A percentile compares a stretch with the other conserved stretches of the same genome.
phyloP scores from a whole-genome alignment of 2,113 vertebrate species.

The Ascaphus truei region DNA sequence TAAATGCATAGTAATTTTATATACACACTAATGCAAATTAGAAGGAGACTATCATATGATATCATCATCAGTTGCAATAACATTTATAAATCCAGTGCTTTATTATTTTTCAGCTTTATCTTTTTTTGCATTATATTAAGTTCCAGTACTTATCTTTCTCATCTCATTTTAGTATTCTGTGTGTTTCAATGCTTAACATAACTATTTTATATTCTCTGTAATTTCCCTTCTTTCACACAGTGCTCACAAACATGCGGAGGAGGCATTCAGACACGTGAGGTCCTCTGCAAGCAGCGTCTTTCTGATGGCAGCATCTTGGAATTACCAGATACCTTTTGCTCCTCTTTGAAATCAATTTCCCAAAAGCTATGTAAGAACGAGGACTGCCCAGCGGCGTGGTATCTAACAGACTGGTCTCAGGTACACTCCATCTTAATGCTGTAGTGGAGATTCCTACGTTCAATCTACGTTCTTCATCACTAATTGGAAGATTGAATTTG shows the following conservation, averaged over 20 bases:
- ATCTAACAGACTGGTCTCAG: conserved; percentile 83
- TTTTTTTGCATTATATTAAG: not conserved
- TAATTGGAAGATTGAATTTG: too few relatives aligned
- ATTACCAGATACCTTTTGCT: conserved; percentile 83
- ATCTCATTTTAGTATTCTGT: not conserved
- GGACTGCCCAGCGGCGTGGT: conserved; percentile 81
- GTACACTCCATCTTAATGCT: conserved; percentile 51
- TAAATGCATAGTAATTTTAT: too few relatives aligned
- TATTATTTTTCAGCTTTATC: too few relatives aligned
- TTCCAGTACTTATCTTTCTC: not conserved
- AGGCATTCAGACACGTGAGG: conserved; percentile 70
- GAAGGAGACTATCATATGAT: too few relatives aligned
- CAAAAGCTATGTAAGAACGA: conserved; percentile 69
- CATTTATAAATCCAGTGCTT: too few relatives aligned
- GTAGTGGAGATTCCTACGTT: not conserved
- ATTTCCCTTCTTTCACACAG: conserved; percentile 59
- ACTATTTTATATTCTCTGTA: too few relatives aligned
- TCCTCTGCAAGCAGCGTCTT: conserved; percentile 80
- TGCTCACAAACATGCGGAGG: conserved; percentile 85
- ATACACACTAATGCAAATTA: too few relatives aligned
- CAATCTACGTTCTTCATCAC: too few relatives aligned
- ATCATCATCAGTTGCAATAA: too few relatives aligned
- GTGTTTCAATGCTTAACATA: not conserved
- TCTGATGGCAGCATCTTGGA: conserved; percentile 87
- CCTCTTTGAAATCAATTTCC: conserved; percentile 50